Evolutionary conservation across 2,113 vertebrate species (phyloP).

Genomic region (Saimiri boliviensis): DNA sequence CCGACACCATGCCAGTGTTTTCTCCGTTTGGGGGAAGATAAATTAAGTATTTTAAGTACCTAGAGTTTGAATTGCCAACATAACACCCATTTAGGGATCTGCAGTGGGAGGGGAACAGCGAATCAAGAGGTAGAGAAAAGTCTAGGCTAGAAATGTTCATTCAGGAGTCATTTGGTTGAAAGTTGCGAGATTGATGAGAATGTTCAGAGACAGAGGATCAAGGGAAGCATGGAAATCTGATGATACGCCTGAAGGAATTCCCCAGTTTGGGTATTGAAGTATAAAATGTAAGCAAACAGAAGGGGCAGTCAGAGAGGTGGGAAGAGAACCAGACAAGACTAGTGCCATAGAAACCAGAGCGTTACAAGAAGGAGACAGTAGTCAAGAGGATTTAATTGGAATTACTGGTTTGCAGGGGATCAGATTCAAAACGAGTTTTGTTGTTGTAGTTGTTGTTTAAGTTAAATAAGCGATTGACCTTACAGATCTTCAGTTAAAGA

Average conservation of each 20-base stretch:
- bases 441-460: not conserved
- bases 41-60: not conserved
- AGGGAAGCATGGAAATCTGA: not conserved
- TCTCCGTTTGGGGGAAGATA: not conserved
- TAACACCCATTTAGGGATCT: not conserved
- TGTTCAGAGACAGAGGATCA: not conserved
- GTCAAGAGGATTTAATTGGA: not conserved
- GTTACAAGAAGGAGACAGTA: not conserved
- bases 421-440: not conserved
- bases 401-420: not conserved
- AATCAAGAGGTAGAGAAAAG: not conserved
- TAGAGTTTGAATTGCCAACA: not conserved
- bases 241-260: not conserved
- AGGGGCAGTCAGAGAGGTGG: not conserved
- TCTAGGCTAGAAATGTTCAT: not conserved
- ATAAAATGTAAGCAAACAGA: not conserved
- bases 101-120: not conserved
- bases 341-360: not conserved
- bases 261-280: not conserved
- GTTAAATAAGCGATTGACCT: not conserved
- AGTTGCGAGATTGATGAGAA: not conserved
- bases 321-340: not conserved
- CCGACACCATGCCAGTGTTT: not conserved
- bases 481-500: not conserved
- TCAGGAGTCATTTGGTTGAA: not conserved